These are phyloP conservation scores for Myotis brandtii DNA, from an alignment of 2,113 vertebrate genomes.

Conservation along the genomic window DNA sequence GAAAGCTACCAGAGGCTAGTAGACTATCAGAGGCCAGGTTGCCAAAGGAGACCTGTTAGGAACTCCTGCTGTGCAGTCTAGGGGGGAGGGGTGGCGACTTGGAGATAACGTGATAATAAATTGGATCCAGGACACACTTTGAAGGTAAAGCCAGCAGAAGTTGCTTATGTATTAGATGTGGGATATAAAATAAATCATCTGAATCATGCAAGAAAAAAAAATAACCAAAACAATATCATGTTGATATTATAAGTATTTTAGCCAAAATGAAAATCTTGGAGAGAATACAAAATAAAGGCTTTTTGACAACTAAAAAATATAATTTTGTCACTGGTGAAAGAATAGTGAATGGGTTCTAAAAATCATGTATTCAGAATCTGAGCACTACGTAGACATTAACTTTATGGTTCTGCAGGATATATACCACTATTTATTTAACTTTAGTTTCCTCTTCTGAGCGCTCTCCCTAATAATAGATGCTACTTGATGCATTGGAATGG, in stretches of 20 bases:
- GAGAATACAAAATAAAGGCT: background rate
- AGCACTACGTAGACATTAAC: background rate
- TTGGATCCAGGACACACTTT: background rate
- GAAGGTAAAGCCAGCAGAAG: background rate
- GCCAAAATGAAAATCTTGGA: slow-evolving; percentile 10
- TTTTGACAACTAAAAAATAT: slow-evolving; percentile 10
- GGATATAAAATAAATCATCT: slow-evolving; percentile 23
- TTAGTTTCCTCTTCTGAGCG: background rate
- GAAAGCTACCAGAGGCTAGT: too few relatives aligned
- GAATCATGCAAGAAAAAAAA: background rate
- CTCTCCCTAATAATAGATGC: background rate
- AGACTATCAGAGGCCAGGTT: background rate
- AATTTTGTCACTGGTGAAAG: background rate
- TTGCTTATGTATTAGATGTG: background rate
- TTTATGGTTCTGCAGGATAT: background rate
- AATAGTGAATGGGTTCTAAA: background rate
- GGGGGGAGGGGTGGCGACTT: background rate
- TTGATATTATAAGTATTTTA: background rate
- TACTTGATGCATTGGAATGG: background rate
- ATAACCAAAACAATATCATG: background rate
- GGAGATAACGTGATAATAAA: background rate
- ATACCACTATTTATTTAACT: background rate
- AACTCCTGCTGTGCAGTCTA: background rate
- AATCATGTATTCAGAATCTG: background rate
- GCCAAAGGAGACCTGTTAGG: background rate